A percentile compares a stretch with the other conserved stretches of the same genome.
Conservation (phyloP, 2,888 invertebrate species). For the Mesorhabditis spiculigera region DNA sequence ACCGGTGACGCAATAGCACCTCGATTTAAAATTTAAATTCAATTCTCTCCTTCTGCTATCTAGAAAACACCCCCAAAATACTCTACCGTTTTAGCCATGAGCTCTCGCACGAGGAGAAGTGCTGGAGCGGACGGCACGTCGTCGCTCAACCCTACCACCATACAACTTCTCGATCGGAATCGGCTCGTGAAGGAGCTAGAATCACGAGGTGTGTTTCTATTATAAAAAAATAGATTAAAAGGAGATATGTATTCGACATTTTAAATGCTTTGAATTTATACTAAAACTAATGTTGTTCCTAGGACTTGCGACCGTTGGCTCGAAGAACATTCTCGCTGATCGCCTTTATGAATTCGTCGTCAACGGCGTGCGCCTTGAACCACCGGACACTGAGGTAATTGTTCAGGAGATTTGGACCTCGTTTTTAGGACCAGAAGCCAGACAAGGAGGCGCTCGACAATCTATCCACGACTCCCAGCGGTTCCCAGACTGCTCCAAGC, state of each 20-base stretch:
- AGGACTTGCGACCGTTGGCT: conserved; percentile 21
- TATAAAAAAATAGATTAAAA: neutral
- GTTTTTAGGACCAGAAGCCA: too few species aligned
- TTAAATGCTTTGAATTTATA: neutral
- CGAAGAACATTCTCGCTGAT: conserved; percentile 21
- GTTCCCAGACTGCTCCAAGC: too few species aligned
- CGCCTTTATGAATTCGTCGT: conserved; percentile 23
- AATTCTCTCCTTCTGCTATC: too few species aligned
- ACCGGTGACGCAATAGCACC: too few species aligned
- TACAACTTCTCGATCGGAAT: neutral
- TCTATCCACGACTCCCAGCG: too few species aligned
- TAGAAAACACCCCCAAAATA: too few species aligned
- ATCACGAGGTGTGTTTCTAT: neutral
- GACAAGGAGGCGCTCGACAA: too few species aligned
- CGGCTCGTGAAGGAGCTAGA: conserved; percentile 4
- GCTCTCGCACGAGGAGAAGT: neutral
- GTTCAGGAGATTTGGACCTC: too few species aligned
- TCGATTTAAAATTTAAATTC: too few species aligned
- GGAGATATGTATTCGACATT: neutral
- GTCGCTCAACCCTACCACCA: conserved; percentile 13
- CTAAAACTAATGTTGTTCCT: neutral
- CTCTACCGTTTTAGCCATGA: too few species aligned
- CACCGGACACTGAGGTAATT: neutral
- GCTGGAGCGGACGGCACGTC: conserved; percentile 9
- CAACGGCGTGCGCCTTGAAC: conserved; percentile 8